A percentile compares a stretch with the other conserved stretches of the same genome.
phyloP scores from a whole-genome alignment of 1,140 invertebrate genomes.

The Megathymus violae region DNA sequence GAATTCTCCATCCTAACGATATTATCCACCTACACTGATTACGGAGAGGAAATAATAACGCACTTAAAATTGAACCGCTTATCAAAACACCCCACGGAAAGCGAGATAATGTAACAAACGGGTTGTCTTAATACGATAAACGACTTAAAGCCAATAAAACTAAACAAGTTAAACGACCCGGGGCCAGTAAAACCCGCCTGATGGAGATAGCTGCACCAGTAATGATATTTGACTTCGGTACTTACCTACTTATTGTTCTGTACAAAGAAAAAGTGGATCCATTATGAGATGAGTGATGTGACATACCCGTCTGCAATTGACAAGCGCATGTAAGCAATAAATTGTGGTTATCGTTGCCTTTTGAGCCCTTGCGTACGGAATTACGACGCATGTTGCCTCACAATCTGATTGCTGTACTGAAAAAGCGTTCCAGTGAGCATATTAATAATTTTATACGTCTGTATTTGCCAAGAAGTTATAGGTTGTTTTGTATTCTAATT shows the following conservation, averaged over 20 bases:
- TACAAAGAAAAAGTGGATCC: conserved; percentile 49
- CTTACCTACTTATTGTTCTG: conserved; percentile 45
- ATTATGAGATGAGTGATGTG: conserved; percentile 55
- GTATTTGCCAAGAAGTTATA: conserved; percentile 35
- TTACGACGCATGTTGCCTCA: conserved; percentile 31
- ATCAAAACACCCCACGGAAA: conserved; percentile 62
- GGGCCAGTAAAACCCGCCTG: conserved; percentile 63
- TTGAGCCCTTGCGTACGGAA: conserved; percentile 27
- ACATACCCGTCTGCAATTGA: conserved; percentile 53
- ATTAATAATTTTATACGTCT: conserved; percentile 37
- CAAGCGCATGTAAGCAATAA: conserved; percentile 49
- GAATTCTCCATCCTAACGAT: conserved; percentile 27
- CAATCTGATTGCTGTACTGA: conserved; percentile 34
- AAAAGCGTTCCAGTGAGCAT: conserved; percentile 17
- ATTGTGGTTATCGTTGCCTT: conserved; percentile 42
- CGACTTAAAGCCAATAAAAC: conserved; percentile 70
- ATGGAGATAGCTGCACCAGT: conserved; percentile 50
- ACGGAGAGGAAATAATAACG: conserved; percentile 48
- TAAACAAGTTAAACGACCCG: conserved; percentile 75
- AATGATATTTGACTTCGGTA: conserved; percentile 53
- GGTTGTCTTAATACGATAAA: conserved; percentile 75
- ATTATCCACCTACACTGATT: conserved; percentile 32
- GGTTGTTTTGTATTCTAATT: conserved; percentile 46
- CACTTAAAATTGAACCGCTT: conserved; percentile 57
- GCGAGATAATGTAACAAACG: conserved; percentile 61